Conservation (phyloP, 2,797 vertebrate genomes). For the Phalanger gymnotis region DNA sequence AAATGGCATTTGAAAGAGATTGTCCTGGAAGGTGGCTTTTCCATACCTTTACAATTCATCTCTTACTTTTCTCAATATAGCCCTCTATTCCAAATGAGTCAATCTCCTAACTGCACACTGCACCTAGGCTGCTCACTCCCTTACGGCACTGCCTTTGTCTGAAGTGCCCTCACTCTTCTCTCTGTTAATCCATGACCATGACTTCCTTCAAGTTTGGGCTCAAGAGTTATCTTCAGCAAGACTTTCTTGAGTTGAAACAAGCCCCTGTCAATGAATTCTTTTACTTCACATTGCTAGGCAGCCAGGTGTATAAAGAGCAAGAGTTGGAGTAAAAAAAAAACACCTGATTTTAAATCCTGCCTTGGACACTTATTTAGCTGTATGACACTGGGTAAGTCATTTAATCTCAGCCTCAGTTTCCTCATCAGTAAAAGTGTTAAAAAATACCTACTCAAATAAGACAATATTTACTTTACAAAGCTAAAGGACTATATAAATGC, state of each 20-base stretch:
- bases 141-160: not conserved
- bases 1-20: conserved; percentile 4
- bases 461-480: no score
- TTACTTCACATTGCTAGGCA: not conserved
- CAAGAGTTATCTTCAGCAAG: not conserved
- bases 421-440: not conserved
- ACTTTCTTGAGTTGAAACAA: not conserved
- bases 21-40: not conserved
- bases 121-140: not conserved
- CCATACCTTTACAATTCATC: not conserved
- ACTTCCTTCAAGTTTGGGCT: not conserved
- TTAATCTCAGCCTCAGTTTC: not conserved
- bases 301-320: not conserved
- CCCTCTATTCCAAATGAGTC: not conserved
- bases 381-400: not conserved
- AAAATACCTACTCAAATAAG: not conserved
- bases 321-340: not conserved
- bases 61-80: not conserved
- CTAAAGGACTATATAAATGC: not conserved
- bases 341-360: not conserved
- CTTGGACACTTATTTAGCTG: not conserved
- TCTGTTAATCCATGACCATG: not conserved
- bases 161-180: not conserved
- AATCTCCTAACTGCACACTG: not conserved
- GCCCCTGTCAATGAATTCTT: not conserved